Conservation (phyloP, 2,888 invertebrate species). For the Tineola bisselliella region DNA sequence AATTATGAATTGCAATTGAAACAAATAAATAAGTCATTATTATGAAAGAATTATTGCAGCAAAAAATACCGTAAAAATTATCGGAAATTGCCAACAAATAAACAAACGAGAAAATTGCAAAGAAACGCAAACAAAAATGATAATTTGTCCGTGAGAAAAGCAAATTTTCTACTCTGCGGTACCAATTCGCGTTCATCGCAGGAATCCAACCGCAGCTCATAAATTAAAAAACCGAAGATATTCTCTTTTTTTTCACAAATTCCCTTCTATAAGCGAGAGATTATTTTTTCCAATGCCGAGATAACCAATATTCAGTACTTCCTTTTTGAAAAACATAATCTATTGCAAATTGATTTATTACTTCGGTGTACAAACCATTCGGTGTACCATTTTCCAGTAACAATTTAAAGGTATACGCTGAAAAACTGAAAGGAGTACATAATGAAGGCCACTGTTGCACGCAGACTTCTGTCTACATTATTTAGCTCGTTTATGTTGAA, state of each 20-base stretch:
- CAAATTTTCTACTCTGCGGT: neutral
- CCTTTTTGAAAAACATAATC: neutral
- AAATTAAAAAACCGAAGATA: conserved; percentile 9
- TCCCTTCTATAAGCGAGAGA: neutral
- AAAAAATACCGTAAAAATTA: neutral
- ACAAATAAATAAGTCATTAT: neutral
- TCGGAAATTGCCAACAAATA: neutral
- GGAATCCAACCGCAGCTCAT: conserved; percentile 6
- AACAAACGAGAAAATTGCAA: neutral
- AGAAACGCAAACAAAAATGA: neutral
- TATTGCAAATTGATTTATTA: neutral
- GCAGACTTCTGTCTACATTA: too few species aligned
- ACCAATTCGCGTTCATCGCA: conserved; percentile 4
- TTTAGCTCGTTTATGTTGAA: too few species aligned
- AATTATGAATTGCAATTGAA: neutral
- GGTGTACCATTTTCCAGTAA: too few species aligned
- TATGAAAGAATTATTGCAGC: neutral
- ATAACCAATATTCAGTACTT: neutral
- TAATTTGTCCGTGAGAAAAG: neutral
- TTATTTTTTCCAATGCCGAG: neutral
- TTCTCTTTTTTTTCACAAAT: neutral
- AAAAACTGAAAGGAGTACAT: too few species aligned
- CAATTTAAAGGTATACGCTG: too few species aligned
- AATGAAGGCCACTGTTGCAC: too few species aligned
- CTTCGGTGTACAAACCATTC: neutral